Evolutionary conservation across 2,888 invertebrate genomes (phyloP).

Genomic region (Amphipoea oculea): DNA sequence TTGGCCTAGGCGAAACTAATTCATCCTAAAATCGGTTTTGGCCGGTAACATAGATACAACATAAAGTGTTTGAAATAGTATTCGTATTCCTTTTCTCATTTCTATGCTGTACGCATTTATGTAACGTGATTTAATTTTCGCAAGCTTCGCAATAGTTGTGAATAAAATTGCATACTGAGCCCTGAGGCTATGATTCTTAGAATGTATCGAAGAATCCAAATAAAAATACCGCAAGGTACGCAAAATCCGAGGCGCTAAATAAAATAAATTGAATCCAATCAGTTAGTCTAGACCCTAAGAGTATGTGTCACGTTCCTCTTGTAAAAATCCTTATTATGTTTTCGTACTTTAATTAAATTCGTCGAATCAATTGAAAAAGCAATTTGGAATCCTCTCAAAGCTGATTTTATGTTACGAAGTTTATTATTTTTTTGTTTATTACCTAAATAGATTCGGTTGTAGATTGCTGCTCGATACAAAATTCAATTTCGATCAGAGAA

Average conservation of each 20-base stretch:
- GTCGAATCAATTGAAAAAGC: conserved; percentile 47
- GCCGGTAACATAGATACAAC: background rate
- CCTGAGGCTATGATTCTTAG: conserved; percentile 54
- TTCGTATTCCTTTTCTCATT: conserved; percentile 27
- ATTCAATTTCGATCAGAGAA: conserved; percentile 28
- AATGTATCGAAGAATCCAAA: conserved; percentile 60
- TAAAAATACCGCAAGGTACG: conserved; percentile 57
- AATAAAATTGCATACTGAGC: conserved; percentile 46
- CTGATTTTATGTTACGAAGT: conserved; percentile 35
- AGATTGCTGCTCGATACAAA: conserved; percentile 3
- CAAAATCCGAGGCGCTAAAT: conserved; percentile 57
- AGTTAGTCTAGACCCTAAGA: conserved; percentile 52
- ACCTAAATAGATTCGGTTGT: conserved; percentile 12
- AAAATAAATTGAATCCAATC: conserved; percentile 65
- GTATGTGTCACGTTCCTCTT: conserved; percentile 55
- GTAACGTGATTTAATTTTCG: conserved; percentile 51
- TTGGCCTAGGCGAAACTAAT: too few species aligned
- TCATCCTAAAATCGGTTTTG: too few species aligned
- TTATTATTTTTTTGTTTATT: conserved; percentile 34
- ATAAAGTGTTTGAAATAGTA: conserved; percentile 4
- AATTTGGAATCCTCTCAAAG: conserved; percentile 48
- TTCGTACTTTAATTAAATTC: conserved; percentile 63
- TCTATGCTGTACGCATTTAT: conserved; percentile 29
- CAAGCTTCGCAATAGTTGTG: conserved; percentile 47
- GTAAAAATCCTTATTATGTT: conserved; percentile 49